Conservation (phyloP, 2,113 vertebrate genomes). For the Pelecanus crispus region DNA sequence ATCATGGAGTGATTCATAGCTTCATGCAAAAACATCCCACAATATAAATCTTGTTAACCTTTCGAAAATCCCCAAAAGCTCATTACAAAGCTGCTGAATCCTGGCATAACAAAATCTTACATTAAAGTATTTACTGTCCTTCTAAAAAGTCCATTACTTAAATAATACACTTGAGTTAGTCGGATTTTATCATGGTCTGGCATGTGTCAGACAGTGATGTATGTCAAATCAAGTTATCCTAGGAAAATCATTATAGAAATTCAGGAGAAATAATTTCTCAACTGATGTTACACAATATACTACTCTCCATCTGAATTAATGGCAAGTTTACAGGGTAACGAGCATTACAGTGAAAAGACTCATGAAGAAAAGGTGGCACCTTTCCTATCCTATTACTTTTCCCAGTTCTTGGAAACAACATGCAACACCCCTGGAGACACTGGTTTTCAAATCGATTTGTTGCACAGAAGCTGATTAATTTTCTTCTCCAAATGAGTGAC, state of each 20-base stretch:
- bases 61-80: constrained; percentile 62
- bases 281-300: background rate
- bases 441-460: constrained; percentile 40
- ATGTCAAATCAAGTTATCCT: background rate
- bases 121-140: constrained; percentile 38
- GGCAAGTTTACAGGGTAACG: background rate
- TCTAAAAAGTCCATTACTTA: constrained; percentile 13
- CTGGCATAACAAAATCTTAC: background rate
- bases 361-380: background rate
- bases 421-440: background rate
- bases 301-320: background rate
- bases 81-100: constrained; percentile 54
- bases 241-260: background rate
- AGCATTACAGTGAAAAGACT: background rate
- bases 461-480: constrained; percentile 30
- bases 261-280: background rate
- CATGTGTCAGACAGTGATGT: background rate
- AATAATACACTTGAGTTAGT: background rate
- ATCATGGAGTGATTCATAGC: constrained; percentile 59
- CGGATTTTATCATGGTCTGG: background rate
- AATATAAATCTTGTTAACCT: constrained; percentile 65
- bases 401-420: constrained; percentile 19
- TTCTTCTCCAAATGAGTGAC: constrained; percentile 34
- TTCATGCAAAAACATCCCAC: constrained; percentile 65
- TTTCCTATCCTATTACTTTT: constrained; percentile 12